A percentile compares a stretch with the other conserved stretches of the same genome.
Evolutionary conservation across 1,140 invertebrate genomes (phyloP).

Genomic region (Eueides isabella): DNA sequence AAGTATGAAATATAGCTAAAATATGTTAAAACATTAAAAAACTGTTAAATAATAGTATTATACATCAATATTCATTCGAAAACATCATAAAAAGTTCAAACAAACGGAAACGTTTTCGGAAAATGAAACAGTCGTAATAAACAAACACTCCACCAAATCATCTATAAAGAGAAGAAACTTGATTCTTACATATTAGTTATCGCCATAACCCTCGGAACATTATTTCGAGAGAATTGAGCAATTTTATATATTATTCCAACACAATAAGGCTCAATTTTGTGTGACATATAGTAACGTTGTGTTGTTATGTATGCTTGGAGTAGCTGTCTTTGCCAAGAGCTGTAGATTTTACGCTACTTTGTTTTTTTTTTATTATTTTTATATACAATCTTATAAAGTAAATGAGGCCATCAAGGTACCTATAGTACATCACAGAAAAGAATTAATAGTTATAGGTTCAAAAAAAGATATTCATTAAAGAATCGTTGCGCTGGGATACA

Average conservation of each 20-base stretch:
- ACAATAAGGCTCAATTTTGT: not conserved
- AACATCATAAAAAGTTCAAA: not conserved
- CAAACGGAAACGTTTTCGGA: not conserved
- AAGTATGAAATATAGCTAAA: no score
- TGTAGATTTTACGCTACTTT: slow-evolving; percentile 51
- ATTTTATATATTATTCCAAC: not conserved
- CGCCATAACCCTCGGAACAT: slow-evolving; percentile 39
- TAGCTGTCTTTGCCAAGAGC: slow-evolving; percentile 46
- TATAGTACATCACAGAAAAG: no score
- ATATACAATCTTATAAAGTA: no score
- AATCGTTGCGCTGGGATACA: no score
- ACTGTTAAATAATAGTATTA: not conserved
- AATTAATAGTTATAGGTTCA: no score
- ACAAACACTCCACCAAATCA: slow-evolving; percentile 43
- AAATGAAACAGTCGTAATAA: slow-evolving; percentile 20
- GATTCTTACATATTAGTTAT: slow-evolving; percentile 57
- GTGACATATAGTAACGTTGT: slow-evolving; percentile 3
- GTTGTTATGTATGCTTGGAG: slow-evolving; percentile 46
- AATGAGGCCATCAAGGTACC: no score
- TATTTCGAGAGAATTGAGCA: not conserved
- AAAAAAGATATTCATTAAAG: no score
- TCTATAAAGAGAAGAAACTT: slow-evolving; percentile 45
- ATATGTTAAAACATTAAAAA: no score
- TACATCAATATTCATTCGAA: not conserved
- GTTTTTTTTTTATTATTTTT: not conserved